A percentile compares a stretch with the other conserved stretches of the same genome.
phyloP scores from a whole-genome alignment of 1,140 invertebrate species.

The Mycetomoellerius zeteki region DNA sequence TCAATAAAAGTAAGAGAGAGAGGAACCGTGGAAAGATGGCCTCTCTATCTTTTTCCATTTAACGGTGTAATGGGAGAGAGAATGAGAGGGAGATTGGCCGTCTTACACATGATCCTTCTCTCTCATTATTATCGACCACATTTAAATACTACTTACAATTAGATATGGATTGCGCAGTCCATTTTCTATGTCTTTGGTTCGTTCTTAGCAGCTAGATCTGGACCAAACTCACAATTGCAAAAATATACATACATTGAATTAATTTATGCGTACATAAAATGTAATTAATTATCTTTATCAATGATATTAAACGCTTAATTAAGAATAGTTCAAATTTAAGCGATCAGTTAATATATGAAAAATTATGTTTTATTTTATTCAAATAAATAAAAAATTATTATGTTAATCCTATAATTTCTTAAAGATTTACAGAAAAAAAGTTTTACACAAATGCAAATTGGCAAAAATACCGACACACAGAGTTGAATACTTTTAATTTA shows the following conservation, averaged over 20 bases:
- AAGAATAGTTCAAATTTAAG: neutral
- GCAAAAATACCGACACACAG: neutral
- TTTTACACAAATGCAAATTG: neutral
- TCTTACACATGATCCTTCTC: no score
- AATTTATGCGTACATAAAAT: neutral
- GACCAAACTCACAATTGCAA: neutral
- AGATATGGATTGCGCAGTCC: no score
- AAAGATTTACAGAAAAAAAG: neutral
- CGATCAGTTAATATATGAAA: neutral
- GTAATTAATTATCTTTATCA: neutral
- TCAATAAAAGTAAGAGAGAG: no score
- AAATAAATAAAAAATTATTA: neutral
- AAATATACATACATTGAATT: neutral
- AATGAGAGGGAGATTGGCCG: no score
- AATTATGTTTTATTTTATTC: neutral
- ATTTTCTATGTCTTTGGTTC: no score
- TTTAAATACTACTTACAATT: no score
- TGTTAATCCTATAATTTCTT: neutral
- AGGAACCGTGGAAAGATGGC: no score
- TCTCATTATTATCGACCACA: no score
- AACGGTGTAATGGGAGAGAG: no score
- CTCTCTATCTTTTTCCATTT: no score
- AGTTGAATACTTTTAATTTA: neutral
- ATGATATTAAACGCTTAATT: neutral
- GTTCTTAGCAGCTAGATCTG: neutral